Percentiles rank a stretch among this genome's conserved stretches.
phyloP scores from a whole-genome alignment of 1,140 invertebrate genomes.

The Drosophila saltans region DNA sequence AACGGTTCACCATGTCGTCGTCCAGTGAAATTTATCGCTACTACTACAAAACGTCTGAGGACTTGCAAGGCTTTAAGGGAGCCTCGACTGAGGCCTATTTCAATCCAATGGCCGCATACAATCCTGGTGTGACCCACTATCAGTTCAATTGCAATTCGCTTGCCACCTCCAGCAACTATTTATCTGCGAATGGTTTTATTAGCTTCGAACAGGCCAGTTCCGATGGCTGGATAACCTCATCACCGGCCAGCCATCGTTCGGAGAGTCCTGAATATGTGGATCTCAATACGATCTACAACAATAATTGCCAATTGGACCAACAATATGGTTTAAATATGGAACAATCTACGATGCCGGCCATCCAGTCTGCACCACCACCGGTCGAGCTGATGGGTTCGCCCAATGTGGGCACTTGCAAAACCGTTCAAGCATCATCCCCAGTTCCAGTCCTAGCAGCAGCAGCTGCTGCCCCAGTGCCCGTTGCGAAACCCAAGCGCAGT shows the following conservation, averaged over 20 bases:
- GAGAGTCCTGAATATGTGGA: conserved; percentile 84
- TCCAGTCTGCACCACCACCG: conserved; percentile 15
- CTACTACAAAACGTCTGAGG: conserved; percentile 81
- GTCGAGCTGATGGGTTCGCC: conserved; percentile 64
- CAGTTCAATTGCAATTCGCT: conserved; percentile 68
- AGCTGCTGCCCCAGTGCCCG: conserved; percentile 12
- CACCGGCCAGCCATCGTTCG: conserved; percentile 85
- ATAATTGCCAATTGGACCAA: conserved; percentile 43
- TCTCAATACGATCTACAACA: conserved; percentile 77
- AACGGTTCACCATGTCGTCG: conserved; percentile 54
- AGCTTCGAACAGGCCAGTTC: conserved; percentile 81
- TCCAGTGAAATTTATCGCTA: conserved; percentile 82
- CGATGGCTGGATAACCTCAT: conserved; percentile 86
- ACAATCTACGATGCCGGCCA: conserved; percentile 21
- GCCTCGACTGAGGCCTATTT: conserved; percentile 65
- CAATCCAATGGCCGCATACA: conserved; percentile 81
- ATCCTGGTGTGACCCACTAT: conserved; percentile 67
- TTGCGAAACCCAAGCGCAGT: conserved; percentile 60
- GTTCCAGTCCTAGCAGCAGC: conserved; percentile 7
- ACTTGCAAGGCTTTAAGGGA: conserved; percentile 75
- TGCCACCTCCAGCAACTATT: conserved; percentile 68
- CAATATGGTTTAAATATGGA: conserved; percentile 49
- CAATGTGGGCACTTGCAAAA: conserved; percentile 74
- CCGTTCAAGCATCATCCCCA: conserved; percentile 15
- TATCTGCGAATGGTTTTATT: conserved; percentile 72